Conservation (phyloP, 2,888 invertebrate species). For the Orthosia incerta region DNA sequence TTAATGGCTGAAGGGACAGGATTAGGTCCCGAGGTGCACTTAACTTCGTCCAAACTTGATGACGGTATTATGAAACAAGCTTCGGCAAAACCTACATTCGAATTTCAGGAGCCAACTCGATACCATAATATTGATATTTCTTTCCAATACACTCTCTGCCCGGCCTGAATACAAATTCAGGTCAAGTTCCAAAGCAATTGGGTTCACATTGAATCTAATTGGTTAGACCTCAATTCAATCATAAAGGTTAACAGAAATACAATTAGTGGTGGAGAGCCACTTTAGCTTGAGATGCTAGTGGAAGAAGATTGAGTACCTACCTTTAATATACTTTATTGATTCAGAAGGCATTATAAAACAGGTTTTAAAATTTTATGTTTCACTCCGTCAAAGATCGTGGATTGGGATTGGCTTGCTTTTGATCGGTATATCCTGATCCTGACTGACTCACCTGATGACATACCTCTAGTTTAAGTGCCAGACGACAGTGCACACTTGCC, state of each 20-base stretch:
- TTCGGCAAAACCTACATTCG: slow-evolving; percentile 8
- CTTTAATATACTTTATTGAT: slow-evolving; percentile 5
- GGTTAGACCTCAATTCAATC: slow-evolving; percentile 58
- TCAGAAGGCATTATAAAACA: not conserved
- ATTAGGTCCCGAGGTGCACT: slow-evolving; percentile 42
- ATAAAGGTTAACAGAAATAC: slow-evolving; percentile 55
- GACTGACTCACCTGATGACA: not conserved
- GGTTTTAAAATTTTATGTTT: not conserved
- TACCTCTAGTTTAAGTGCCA: too few relatives aligned
- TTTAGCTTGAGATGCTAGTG: slow-evolving; percentile 24
- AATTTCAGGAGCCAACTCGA: slow-evolving; percentile 2
- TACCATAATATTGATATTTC: slow-evolving; percentile 28
- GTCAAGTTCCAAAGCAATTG: slow-evolving; percentile 54
- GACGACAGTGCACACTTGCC: not conserved
- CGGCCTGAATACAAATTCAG: slow-evolving; percentile 46
- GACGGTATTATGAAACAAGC: slow-evolving; percentile 35
- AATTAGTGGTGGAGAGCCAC: slow-evolving; percentile 43
- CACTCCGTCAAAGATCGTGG: not conserved
- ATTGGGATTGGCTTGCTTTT: not conserved
- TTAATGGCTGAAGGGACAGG: slow-evolving; percentile 47
- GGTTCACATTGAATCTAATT: slow-evolving; percentile 49
- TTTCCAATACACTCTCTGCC: slow-evolving; percentile 36
- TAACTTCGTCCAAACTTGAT: slow-evolving; percentile 39
- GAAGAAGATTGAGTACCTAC: slow-evolving; percentile 1
- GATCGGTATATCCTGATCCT: too few relatives aligned